Percentiles rank a stretch among this genome's conserved stretches.
Evolutionary conservation across 2,888 invertebrate species (phyloP).

Genomic region (Laspeyria flexula): DNA sequence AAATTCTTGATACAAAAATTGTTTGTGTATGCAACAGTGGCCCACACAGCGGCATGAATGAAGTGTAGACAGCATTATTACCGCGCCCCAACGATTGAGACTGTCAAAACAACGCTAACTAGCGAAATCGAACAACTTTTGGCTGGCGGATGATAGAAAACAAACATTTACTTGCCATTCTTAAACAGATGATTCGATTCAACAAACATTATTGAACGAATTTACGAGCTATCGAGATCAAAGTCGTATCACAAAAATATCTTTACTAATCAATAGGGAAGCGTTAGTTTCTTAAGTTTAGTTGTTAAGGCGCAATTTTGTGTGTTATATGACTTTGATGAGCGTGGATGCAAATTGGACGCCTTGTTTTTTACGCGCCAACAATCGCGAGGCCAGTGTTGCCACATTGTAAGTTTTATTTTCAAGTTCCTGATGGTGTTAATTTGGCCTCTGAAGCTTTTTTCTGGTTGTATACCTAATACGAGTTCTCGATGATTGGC

Average conservation of each 20-base stretch:
- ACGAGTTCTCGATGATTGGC: constrained; percentile 54
- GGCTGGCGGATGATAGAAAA: constrained; percentile 81
- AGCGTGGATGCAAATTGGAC: constrained; percentile 55
- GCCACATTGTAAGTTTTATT: constrained; percentile 61
- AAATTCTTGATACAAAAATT: constrained; percentile 44
- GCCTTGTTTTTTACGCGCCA: constrained; percentile 68
- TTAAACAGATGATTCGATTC: constrained; percentile 74
- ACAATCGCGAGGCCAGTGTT: constrained; percentile 63
- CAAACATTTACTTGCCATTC: constrained; percentile 80
- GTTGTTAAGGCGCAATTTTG: constrained; percentile 61
- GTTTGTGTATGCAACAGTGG: constrained; percentile 46
- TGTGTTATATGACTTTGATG: constrained; percentile 54
- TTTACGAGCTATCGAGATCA: constrained; percentile 78
- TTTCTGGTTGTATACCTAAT: constrained; percentile 54
- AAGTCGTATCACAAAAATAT: constrained; percentile 70
- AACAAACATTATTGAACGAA: constrained; percentile 76
- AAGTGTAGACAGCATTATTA: constrained; percentile 78
- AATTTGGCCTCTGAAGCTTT: constrained; percentile 67
- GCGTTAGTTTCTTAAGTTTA: constrained; percentile 49
- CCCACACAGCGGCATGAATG: constrained; percentile 54
- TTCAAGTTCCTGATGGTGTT: constrained; percentile 59
- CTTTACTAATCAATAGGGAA: constrained; percentile 51
- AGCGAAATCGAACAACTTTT: constrained; percentile 79
- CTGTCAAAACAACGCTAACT: constrained; percentile 83
- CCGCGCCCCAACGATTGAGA: constrained; percentile 69